Base-by-base conservation (phyloP, 1,140 invertebrate genomes). In the Cotesia chilonis region DNA sequence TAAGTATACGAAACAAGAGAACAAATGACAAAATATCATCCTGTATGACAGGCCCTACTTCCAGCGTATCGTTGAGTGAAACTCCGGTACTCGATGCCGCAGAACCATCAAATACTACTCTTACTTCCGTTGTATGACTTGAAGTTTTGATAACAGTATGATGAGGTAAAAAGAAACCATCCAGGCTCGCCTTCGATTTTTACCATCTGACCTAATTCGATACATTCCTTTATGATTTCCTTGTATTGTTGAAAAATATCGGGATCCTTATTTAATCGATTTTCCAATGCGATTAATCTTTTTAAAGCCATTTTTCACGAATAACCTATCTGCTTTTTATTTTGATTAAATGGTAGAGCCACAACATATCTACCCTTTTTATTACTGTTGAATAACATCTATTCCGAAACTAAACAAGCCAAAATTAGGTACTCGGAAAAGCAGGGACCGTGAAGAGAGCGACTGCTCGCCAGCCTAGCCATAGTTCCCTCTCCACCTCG, bases 61-160 rank as follows among this genome's bases (percentile, higher is more conserved):
- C 12, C 3, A 82, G 37, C 0, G 74, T 20, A n/a, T 81, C 75
- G 66, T 82, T 84, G 2, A 84, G 70, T 6, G 79, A 82, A 5
- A 73, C 41, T 5, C 77, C 78, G 7, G 67, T 74, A 10, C 54
- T 71, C 0, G 75, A 74, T 38, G 61, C 65, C 4, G 72, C 71
- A 4, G 79, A 80, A 7, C 68, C 78, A 51, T 81, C 75, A 47
- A 81, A 81, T 0, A 83, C 82, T 4, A 81, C 77, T 59, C 63
- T 9, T 17, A 61, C 52, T 20, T 72, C 54, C 0, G 69, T 70
- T 3, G 69, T 70, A 0, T 6, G 14, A n/a, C 69, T 70, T 35
- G 35, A 41, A n/a, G 51, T 36, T 36, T 70, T 70, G 41, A 70
- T 63, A 4, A 70, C 60, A 4, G 69, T 17, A 14, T 70, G 59